Conservation (phyloP, 2,797 vertebrate genomes). For the Coendou prehensilis region DNA sequence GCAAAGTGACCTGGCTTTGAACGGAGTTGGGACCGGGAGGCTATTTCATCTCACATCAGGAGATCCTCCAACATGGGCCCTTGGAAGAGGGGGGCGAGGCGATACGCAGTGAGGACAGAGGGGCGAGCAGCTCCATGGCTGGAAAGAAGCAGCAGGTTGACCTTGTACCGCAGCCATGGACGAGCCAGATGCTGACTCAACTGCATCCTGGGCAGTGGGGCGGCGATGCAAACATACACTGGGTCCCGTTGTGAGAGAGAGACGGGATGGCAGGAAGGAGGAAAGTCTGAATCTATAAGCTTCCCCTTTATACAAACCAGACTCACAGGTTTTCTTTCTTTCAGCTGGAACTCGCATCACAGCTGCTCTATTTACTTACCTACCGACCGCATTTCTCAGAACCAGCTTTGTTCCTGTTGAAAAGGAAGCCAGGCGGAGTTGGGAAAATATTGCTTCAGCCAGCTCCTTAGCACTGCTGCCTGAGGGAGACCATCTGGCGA, state of each 20-base stretch:
- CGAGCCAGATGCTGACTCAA: constrained; percentile 41
- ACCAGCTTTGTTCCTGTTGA: constrained; percentile 58
- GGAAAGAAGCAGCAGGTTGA: constrained; percentile 63
- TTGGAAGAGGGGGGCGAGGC: not conserved
- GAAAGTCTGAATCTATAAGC: constrained; percentile 75
- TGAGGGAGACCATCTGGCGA: constrained; percentile 55
- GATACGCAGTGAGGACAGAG: not conserved
- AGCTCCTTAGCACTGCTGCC: constrained; percentile 48
- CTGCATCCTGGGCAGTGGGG: not conserved
- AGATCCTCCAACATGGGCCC: not conserved
- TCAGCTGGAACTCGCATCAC: constrained; percentile 72
- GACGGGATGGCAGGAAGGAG: constrained; percentile 4
- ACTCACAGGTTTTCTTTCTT: constrained; percentile 66
- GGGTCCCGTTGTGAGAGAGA: constrained; percentile 18
- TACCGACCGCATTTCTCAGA: constrained; percentile 58
- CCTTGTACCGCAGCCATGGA: constrained; percentile 9
- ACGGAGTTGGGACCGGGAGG: not conserved
- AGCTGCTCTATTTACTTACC: constrained; percentile 77
- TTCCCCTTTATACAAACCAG: constrained; percentile 71
- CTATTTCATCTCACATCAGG: not conserved
- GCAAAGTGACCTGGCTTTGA: not conserved
- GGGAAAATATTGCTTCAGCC: constrained; percentile 78
- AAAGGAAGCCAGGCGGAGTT: constrained; percentile 75
- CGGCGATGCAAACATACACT: not conserved
- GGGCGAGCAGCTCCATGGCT: not conserved